Base-by-base conservation (phyloP, 37 sponge, comb jelly and placozoan genomes). In the Bolinopsis microptera region DNA sequence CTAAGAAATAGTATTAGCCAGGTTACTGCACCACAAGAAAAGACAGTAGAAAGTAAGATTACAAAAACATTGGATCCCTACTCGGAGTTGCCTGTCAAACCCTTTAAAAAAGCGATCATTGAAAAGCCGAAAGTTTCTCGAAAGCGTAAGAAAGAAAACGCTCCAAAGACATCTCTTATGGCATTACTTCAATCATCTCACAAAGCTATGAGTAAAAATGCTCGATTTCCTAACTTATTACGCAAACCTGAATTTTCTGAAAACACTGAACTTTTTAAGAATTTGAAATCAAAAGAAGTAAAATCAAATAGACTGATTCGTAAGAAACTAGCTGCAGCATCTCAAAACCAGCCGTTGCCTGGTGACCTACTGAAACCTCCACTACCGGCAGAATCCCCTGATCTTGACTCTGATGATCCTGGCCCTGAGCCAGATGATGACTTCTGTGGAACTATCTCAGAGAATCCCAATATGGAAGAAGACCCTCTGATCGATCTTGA, bases 221-320 rank as follows among this genome's bases (percentile, higher is more conserved):
- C 30, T 24, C 18, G 3, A 30, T 86, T 86, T 40, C 35, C 32
- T 40, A 86, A 86, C 26, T n/a, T 86, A 24, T 8, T 86, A 24
- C 13, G 90, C 13, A 86, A 38, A 40, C 90, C 90, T 24, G 36
- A 30, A 0, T 86, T 33, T 38, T 2, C 24, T 28, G 90, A 86
- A 34, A 86, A 86, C 30, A 86, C 30, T 23, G 90, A 86, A 40
- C 90, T 86, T 39, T 86, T 86, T 25, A 86, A 86, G 30, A 41
- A 39, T 0, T 26, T 41, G 22, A 39, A n/a, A 41, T 33, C 61
- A 39, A 86, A 40, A 2, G 90, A 86, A 23, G 2, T 9, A 0
- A 25, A 24, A 5, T 1, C 41, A 0, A 40, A 8, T 24, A 5
- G 3, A 39, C 32, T 5, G 26, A 0, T 86, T 0, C 37, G 39